Conservation (phyloP, 2,113 vertebrate genomes). For the Saccopteryx bilineata region DNA sequence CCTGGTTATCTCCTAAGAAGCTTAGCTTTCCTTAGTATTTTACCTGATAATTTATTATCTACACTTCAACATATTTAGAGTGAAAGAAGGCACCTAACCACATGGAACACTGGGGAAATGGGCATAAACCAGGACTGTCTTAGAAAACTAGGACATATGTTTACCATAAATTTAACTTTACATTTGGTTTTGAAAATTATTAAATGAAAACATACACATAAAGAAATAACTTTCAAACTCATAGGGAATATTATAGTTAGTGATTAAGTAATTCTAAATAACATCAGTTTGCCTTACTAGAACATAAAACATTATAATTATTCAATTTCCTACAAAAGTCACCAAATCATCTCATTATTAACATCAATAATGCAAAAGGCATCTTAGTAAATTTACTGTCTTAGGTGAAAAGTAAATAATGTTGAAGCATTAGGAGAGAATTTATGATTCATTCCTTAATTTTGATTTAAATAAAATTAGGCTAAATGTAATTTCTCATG, state of each 20-base stretch:
- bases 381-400: background rate
- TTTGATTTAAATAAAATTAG: slow-evolving; percentile 49
- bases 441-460: background rate
- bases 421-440: background rate
- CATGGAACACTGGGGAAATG: background rate
- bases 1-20: background rate
- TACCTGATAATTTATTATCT: background rate
- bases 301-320: background rate
- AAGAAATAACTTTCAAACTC: slow-evolving; percentile 25
- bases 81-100: background rate
- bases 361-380: background rate
- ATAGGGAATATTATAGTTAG: background rate
- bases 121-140: background rate
- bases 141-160: background rate
- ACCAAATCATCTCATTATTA: background rate
- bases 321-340: background rate
- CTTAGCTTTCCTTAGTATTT: background rate
- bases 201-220: background rate
- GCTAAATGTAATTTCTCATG: background rate
- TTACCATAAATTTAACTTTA: background rate
- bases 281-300: background rate
- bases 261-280: background rate
- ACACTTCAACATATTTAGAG: background rate
- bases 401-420: background rate
- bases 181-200: slow-evolving; percentile 12